phyloP scores from a whole-genome alignment of 2,797 vertebrate genomes.

The Rhincodon typus region DNA sequence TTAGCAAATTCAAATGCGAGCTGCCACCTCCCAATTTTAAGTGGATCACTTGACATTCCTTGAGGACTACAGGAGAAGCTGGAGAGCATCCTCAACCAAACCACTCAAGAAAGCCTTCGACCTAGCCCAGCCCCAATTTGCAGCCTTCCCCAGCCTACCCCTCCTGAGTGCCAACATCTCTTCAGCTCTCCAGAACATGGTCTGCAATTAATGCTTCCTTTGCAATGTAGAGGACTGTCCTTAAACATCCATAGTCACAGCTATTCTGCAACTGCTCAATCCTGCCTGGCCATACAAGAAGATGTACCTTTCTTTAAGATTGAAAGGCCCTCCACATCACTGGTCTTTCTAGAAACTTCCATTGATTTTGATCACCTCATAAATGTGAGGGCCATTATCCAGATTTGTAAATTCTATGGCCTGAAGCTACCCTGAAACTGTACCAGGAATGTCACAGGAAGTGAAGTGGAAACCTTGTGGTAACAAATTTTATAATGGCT shows the following conservation, averaged over 20 bases:
- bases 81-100: neutral
- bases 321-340: neutral
- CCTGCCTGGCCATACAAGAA: neutral
- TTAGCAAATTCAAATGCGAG: neutral
- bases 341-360: neutral
- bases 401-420: neutral
- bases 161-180: neutral
- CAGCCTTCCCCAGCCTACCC: neutral
- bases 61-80: neutral
- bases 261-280: neutral
- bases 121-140: neutral
- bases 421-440: neutral
- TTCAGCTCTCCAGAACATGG: neutral
- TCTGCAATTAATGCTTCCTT: neutral
- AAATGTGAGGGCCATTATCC: neutral
- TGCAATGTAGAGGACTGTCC: neutral
- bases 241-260: neutral
- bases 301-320: neutral
- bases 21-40: neutral
- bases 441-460: neutral
- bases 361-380: neutral
- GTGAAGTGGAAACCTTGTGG: neutral
- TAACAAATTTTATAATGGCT: neutral
- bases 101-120: neutral
- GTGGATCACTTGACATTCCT: neutral